Percentiles rank a stretch among this genome's conserved stretches.
These are phyloP conservation scores for Cercocebus atys DNA, from an alignment of 2,113 vertebrate species.

Conservation along the genomic window DNA sequence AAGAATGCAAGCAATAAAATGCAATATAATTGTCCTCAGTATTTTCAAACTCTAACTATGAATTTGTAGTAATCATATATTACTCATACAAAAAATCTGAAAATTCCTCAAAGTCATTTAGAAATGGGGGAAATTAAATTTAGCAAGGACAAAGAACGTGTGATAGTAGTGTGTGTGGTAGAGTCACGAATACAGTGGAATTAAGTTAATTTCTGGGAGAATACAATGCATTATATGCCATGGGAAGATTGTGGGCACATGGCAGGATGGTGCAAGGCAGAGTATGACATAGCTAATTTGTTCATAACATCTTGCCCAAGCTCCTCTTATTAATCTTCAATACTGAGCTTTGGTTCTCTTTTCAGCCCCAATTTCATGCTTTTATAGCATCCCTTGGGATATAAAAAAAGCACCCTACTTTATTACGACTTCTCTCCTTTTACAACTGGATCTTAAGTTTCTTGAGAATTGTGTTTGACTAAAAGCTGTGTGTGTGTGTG, in stretches of 20 bases:
- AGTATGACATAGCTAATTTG: background rate
- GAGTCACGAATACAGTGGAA: background rate
- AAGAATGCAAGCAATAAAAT: constrained; percentile 39
- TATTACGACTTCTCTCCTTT: background rate
- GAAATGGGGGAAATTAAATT: background rate
- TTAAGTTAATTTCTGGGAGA: background rate
- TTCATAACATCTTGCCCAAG: background rate
- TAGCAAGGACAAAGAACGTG: background rate
- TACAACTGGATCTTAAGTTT: background rate
- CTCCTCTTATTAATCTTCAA: background rate
- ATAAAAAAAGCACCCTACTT: background rate
- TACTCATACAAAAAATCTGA: background rate
- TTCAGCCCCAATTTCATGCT: background rate
- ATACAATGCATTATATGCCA: background rate
- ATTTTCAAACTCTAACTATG: background rate
- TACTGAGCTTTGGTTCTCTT: background rate
- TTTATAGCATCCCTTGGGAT: background rate
- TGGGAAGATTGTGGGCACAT: accelerated
- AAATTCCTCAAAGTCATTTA: background rate
- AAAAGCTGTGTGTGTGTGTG: background rate
- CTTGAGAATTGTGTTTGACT: background rate
- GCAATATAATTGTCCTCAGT: background rate
- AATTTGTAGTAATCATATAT: background rate
- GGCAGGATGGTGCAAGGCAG: background rate
- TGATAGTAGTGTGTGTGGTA: background rate